Percentiles rank a stretch among this genome's conserved stretches.
These are phyloP conservation scores for Lepidochitona cinerea DNA, from an alignment of 2,888 invertebrate genomes.

Conservation along the genomic window DNA sequence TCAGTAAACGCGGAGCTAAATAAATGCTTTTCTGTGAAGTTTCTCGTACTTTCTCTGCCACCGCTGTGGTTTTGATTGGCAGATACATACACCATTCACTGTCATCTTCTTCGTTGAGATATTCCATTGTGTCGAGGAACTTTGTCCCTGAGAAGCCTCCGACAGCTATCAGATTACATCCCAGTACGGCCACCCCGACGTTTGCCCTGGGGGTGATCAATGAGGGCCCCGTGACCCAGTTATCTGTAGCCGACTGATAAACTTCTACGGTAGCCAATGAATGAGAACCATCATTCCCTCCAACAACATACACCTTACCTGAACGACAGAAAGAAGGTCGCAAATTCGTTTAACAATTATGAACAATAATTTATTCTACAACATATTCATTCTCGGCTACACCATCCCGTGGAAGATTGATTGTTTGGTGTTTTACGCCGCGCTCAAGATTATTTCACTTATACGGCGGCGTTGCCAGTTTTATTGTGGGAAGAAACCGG, in stretches of 20 bases:
- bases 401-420: too few species aligned
- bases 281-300: conserved; percentile 87
- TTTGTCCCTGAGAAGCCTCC: conserved; percentile 80
- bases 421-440: too few species aligned
- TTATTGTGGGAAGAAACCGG: too few species aligned
- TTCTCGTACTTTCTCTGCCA: neutral
- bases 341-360: too few species aligned
- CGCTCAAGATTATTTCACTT: too few species aligned
- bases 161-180: conserved; percentile 82
- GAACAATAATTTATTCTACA: too few species aligned
- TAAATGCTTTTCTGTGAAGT: too few species aligned
- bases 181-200: conserved; percentile 82
- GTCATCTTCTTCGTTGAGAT: conserved; percentile 76
- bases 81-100: conserved; percentile 77
- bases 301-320: conserved; percentile 81
- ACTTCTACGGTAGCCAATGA: conserved; percentile 72
- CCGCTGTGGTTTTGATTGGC: neutral
- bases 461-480: too few species aligned
- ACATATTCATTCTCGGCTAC: too few species aligned
- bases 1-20: too few species aligned
- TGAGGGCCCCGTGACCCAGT: conserved; percentile 81
- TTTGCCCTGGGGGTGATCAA: conserved; percentile 81
- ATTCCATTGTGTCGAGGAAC: conserved; percentile 88
- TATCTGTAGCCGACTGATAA: conserved; percentile 77
- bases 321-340: too few species aligned